A percentile compares a stretch with the other conserved stretches of the same genome.
These are phyloP conservation scores for Parnassius smintheus DNA, from an alignment of 2,888 invertebrate genomes.

Conservation along the genomic window DNA sequence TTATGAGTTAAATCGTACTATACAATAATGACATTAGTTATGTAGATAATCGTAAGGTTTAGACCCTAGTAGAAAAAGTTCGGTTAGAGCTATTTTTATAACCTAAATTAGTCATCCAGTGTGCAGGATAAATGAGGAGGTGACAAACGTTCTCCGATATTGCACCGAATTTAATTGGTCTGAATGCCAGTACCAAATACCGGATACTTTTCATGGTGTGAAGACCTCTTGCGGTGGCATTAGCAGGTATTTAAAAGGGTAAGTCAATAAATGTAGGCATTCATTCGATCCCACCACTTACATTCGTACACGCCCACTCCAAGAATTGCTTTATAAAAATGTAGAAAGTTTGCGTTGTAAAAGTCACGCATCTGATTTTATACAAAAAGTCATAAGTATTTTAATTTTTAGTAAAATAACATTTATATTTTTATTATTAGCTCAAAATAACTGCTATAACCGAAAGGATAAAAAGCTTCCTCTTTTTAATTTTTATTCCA, in stretches of 20 bases:
- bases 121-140: slow-evolving; percentile 50
- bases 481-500: too few relatives aligned
- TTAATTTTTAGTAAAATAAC: too few relatives aligned
- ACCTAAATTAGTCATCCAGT: slow-evolving; percentile 62
- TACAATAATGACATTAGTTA: slow-evolving; percentile 18
- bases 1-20: not conserved
- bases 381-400: too few relatives aligned
- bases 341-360: slow-evolving; percentile 18
- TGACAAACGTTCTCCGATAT: slow-evolving; percentile 56
- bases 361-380: not conserved
- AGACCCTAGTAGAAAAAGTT: slow-evolving; percentile 19
- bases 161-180: slow-evolving; percentile 33
- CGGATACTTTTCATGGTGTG: slow-evolving; percentile 31
- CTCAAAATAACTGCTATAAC: too few relatives aligned
- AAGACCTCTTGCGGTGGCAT: slow-evolving; percentile 33
- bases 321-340: slow-evolving; percentile 17
- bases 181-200: slow-evolving; percentile 30
- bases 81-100: slow-evolving; percentile 62
- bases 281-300: slow-evolving; percentile 6
- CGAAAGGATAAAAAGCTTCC: too few relatives aligned
- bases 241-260: slow-evolving; percentile 29
- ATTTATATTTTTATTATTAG: too few relatives aligned
- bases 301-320: slow-evolving; percentile 23
- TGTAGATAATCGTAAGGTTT: slow-evolving; percentile 12
- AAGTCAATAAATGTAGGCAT: slow-evolving; percentile 14